Percentiles rank a stretch among this genome's conserved stretches.
phyloP scores from a whole-genome alignment of 2,888 invertebrate species.

The Callimorpha dominula region DNA sequence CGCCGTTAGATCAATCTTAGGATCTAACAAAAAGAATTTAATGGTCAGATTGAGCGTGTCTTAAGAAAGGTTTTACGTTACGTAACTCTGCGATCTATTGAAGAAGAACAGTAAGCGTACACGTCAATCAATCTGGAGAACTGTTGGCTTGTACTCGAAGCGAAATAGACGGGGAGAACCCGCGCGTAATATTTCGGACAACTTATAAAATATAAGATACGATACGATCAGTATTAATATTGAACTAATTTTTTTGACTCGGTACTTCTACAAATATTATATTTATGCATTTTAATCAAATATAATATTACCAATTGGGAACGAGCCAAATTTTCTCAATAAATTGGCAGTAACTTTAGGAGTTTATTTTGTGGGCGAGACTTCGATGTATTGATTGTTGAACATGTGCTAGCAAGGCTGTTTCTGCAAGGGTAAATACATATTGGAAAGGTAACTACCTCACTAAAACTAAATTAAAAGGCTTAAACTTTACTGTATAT shows the following conservation, averaged over 20 bases:
- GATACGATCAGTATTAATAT: not conserved
- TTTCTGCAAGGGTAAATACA: not conserved
- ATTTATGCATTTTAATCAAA: conserved; percentile 17
- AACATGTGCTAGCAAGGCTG: not conserved
- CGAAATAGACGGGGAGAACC: not conserved
- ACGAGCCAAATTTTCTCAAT: conserved; percentile 20
- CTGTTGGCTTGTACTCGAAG: not conserved
- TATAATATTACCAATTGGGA: conserved; percentile 20
- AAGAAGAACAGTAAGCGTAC: not conserved
- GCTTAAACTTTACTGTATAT: no score
- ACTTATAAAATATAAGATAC: not conserved
- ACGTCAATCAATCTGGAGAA: not conserved
- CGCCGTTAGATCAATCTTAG: not conserved
- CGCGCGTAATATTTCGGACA: not conserved
- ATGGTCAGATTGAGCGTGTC: not conserved
- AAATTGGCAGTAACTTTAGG: conserved; percentile 16
- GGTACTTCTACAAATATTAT: conserved; percentile 11
- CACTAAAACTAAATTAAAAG: no score
- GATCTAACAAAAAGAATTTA: not conserved
- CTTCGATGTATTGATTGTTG: conserved; percentile 1
- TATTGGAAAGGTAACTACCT: not conserved
- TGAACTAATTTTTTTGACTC: not conserved
- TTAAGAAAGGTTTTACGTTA: no score
- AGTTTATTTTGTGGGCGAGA: conserved; percentile 17
- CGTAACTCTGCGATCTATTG: not conserved